Evolutionary conservation across 64 coral and sea anemone genomes (phyloP).

Genomic region (Montipora foliosa): DNA sequence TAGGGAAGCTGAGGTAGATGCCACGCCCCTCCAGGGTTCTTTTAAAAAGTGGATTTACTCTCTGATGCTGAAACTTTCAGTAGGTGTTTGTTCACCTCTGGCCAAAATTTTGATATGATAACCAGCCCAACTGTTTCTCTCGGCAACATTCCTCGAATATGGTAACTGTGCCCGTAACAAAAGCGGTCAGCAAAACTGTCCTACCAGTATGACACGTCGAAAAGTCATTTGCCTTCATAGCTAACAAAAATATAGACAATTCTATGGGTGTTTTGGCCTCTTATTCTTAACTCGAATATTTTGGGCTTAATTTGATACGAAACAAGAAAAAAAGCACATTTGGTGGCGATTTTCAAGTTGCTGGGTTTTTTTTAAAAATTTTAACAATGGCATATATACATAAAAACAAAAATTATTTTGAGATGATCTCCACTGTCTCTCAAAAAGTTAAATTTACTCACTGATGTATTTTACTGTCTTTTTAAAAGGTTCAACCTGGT

Average conservation of each 20-base stretch:
- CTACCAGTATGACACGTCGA: neutral
- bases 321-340: too few species aligned
- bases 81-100: neutral
- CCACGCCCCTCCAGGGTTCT: neutral
- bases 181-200: neutral
- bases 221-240: neutral
- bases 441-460: neutral
- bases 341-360: neutral
- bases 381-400: neutral
- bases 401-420: neutral
- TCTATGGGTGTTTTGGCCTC: too few species aligned
- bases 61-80: neutral
- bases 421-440: neutral
- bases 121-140: neutral
- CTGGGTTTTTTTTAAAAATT: neutral
- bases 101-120: neutral
- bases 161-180: neutral
- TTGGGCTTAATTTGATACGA: too few species aligned
- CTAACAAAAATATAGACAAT: too few species aligned
- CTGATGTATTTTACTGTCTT: neutral
- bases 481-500: constrained; percentile 13
- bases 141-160: neutral
- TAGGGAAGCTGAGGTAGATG: neutral
- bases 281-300: too few species aligned
- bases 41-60: neutral